Conservation (phyloP, 2,113 vertebrate genomes). For the Pelobates fuscus region DNA sequence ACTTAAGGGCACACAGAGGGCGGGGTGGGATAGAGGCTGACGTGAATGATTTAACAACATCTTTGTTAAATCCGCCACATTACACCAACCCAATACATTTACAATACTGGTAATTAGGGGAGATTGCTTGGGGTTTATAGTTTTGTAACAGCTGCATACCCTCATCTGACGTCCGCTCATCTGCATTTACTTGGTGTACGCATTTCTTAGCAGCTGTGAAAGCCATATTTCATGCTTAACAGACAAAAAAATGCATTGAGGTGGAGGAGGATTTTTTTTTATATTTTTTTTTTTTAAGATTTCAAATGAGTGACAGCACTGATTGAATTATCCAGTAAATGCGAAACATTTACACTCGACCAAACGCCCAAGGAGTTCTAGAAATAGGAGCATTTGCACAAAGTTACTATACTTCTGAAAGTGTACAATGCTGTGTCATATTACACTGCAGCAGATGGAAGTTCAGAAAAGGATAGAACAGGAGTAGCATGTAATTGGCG, state of each 20-base stretch:
- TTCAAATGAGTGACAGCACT: not conserved
- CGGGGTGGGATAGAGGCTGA: not conserved
- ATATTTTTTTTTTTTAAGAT: not conserved
- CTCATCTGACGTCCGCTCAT: not conserved
- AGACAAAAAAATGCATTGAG: not conserved
- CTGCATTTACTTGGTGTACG: constrained; percentile 11
- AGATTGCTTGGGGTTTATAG: constrained; percentile 18
- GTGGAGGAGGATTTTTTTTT: not conserved
- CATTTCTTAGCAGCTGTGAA: constrained; percentile 19
- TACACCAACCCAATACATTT: constrained; percentile 20
- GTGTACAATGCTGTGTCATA: too few species aligned
- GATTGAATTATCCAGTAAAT: constrained; percentile 6
- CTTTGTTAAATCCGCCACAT: constrained; percentile 13
- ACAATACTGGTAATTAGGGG: constrained; percentile 29
- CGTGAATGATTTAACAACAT: constrained; percentile 1
- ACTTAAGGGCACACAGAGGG: not conserved
- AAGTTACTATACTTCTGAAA: too few species aligned
- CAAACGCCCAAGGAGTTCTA: too few species aligned
- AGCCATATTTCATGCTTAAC: constrained; percentile 6
- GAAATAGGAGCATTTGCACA: too few species aligned
- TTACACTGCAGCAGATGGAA: too few species aligned
- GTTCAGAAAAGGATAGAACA: too few species aligned
- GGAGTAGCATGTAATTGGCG: too few species aligned
- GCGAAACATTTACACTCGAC: too few species aligned
- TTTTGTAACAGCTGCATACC: constrained; percentile 25